Evolutionary conservation across 2,888 invertebrate genomes (phyloP), one percentile per base, ranked within the genome.

Genomic region (Deilephila porcellus): DNA sequence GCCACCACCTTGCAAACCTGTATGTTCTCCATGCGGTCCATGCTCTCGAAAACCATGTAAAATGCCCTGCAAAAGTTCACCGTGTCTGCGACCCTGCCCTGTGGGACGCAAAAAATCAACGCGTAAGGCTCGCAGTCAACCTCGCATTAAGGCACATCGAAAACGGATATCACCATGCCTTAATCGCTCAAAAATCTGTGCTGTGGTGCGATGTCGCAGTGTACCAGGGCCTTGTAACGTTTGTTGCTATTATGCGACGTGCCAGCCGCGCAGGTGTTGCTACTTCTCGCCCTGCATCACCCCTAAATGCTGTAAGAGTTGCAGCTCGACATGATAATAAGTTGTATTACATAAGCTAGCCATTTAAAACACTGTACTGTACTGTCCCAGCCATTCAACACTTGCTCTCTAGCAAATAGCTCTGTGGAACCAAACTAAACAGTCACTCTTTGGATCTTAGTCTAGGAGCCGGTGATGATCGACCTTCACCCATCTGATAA

Each of bases 141-240:
- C 91, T 2, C 88, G 85, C 79, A 89, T 92, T 20, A 89, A 79
- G 80, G 53, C 87, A 14, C 90, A 90, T 76, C 85, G 81, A 45
- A 90, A 88, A 75, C 83, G 83, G 37, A 83, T 82, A 74, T 94
- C 94, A 17, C 93, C 93, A n/a, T 93, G 93, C 78, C 76, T 74
- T 52, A 94, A 93, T 76, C 87, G 90, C 14, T 79, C 88, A 0
- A 87, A 83, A 71, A 71, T 76, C 0, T 93, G 93, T 74, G 89
- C 92, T 0, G 84, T 90, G 70, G 90, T 89, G 29, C 86, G 88
- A 32, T 90, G 91, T 76, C 87, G 87, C 59, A 93, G 93, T 78
- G 79, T 89, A 45, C 87, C 89, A 2, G 86, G 83, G n/a, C 86
- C 88, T 3, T 89, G 90, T 77, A 59, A 79, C 4, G 74, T 75